Percentiles rank a stretch among this genome's conserved stretches.
These are phyloP conservation scores for Bostrychus sinensis DNA, from an alignment of 2,113 vertebrate species.

Conservation along the genomic window DNA sequence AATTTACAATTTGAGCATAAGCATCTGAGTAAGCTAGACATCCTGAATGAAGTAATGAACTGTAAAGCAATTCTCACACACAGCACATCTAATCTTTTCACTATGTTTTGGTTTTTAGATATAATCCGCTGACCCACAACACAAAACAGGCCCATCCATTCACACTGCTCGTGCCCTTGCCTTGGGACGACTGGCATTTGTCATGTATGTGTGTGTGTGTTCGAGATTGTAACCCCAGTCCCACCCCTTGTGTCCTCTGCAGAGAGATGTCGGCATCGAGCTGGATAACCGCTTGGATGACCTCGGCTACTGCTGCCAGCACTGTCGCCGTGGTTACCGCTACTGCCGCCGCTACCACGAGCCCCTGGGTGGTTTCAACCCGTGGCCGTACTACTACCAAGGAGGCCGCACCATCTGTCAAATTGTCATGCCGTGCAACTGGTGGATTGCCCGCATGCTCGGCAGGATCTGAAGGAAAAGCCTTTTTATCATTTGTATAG, in stretches of 20 bases:
- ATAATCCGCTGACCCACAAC: conserved; percentile 47
- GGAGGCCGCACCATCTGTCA: conserved; percentile 93
- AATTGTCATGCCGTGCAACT: conserved; percentile 97
- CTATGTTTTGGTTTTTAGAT: conserved; percentile 54
- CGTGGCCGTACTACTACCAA: conserved; percentile 95
- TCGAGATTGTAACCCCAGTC: conserved; percentile 56
- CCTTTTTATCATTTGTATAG: neutral
- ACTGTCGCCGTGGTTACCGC: conserved; percentile 89
- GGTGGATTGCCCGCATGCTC: conserved; percentile 96
- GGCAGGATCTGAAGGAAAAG: conserved; percentile 83
- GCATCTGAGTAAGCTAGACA: too few relatives aligned
- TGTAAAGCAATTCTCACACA: conserved; percentile 47
- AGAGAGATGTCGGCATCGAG: conserved; percentile 90
- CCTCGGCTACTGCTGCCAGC: conserved; percentile 89
- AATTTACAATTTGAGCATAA: too few relatives aligned
- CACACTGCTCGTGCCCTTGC: conserved; percentile 53
- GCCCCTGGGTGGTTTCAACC: conserved; percentile 91
- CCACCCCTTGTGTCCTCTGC: conserved; percentile 57
- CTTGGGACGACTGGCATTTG: conserved; percentile 58
- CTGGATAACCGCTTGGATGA: conserved; percentile 92
- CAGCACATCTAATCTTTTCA: conserved; percentile 50
- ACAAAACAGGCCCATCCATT: conserved; percentile 56
- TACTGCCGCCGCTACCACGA: conserved; percentile 90
- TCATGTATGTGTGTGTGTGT: conserved; percentile 32
- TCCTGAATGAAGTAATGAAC: conserved; percentile 43